Evolutionary conservation across 2,113 vertebrate genomes (phyloP).

Genomic region (Daubentonia madagascariensis): DNA sequence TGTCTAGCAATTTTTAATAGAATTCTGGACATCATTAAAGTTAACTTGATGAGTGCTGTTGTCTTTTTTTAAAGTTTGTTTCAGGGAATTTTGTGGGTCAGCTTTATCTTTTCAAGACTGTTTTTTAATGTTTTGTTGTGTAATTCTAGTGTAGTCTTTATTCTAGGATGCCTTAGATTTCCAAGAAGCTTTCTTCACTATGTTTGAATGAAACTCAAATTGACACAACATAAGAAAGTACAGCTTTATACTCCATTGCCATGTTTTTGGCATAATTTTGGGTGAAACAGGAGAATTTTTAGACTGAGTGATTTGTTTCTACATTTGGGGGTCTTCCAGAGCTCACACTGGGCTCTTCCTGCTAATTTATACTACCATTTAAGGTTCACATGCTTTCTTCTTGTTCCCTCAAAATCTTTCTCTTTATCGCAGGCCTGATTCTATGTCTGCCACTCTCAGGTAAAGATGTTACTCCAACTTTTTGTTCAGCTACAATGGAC

Average conservation of each 20-base stretch:
- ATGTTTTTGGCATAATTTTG: background rate
- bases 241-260: background rate
- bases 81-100: background rate
- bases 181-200: background rate
- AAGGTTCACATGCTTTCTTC: background rate
- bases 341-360: background rate
- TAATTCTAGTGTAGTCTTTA: background rate
- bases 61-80: background rate
- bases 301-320: background rate
- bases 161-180: background rate
- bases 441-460: background rate
- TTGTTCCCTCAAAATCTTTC: background rate
- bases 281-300: background rate
- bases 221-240: background rate
- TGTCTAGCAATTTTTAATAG: background rate
- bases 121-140: background rate
- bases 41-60: background rate
- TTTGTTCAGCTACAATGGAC: background rate
- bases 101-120: background rate
- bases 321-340: background rate
- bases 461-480: background rate
- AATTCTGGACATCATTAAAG: background rate
- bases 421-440: background rate
- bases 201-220: background rate
- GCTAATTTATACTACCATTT: too few relatives aligned